These are phyloP conservation scores for Theretra japonica DNA, from an alignment of 2,888 invertebrate genomes.

Conservation along the genomic window DNA sequence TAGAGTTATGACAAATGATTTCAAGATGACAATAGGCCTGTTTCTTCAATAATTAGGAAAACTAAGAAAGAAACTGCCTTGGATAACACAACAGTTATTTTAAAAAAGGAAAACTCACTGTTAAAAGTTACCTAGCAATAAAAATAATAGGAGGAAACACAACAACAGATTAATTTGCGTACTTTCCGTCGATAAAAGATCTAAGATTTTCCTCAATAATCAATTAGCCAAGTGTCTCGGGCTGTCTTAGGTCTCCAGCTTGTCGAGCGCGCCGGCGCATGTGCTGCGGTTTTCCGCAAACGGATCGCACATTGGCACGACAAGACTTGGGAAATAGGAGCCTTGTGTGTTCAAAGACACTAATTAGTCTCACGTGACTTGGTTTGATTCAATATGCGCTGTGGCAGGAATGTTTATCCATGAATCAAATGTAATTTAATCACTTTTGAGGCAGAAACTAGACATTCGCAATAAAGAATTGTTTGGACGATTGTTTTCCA, in stretches of 20 bases:
- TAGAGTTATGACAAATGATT: no score
- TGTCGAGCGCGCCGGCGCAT: constrained; percentile 53
- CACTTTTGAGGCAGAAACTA: no score
- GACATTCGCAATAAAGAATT: no score
- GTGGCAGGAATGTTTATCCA: no score
- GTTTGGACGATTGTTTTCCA: no score
- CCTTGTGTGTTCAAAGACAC: neutral
- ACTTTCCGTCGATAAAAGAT: neutral
- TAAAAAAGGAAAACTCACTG: no score
- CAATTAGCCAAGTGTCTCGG: neutral
- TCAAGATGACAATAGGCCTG: no score
- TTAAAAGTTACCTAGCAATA: no score
- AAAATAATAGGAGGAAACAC: neutral
- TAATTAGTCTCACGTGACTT: neutral
- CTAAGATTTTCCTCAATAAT: neutral
- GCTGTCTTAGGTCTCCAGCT: neutral
- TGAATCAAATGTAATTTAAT: no score
- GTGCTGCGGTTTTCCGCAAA: constrained; percentile 24
- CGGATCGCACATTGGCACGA: neutral
- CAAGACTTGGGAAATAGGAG: constrained; percentile 7
- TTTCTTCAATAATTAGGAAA: no score
- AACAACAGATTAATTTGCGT: neutral
- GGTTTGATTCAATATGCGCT: neutral
- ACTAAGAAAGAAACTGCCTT: no score
- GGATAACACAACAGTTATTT: no score